Evolutionary conservation across 2,888 invertebrate species (phyloP).

Genomic region (Drosophila colorata): DNA sequence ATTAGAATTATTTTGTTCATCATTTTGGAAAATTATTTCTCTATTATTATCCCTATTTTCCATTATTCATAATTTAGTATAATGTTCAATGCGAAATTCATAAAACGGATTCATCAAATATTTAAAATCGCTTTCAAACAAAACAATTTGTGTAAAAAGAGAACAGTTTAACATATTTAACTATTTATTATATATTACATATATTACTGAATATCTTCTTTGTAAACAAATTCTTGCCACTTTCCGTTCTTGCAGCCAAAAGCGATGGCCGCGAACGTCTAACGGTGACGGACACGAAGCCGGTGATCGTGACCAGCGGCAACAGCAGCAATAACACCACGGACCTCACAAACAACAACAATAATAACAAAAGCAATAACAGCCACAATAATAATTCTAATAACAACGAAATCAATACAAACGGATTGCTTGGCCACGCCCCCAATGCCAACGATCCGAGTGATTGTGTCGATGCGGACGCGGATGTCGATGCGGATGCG

Average conservation of each 20-base stretch:
- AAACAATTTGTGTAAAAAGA: too few species aligned
- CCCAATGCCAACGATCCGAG: constrained; percentile 35
- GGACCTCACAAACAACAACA: constrained; percentile 62
- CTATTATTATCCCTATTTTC: too few species aligned
- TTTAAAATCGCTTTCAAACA: too few species aligned
- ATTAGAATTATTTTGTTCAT: too few species aligned
- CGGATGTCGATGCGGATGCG: constrained; percentile 66
- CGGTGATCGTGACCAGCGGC: constrained; percentile 72
- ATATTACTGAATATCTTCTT: too few species aligned
- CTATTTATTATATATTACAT: too few species aligned
- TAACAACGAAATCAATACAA: constrained; percentile 40
- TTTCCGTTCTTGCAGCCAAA: constrained; percentile 75
- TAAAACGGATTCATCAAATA: too few species aligned
- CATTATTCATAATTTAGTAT: too few species aligned
- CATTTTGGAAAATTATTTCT: too few species aligned
- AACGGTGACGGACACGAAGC: constrained; percentile 84
- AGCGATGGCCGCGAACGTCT: constrained; percentile 84
- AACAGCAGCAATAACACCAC: constrained; percentile 39
- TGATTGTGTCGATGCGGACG: constrained; percentile 29
- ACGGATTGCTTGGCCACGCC: constrained; percentile 54
- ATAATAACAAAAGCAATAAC: constrained; percentile 36
- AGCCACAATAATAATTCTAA: constrained; percentile 9
- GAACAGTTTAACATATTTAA: too few species aligned
- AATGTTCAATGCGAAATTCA: too few species aligned
- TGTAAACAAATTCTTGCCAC: not conserved